phyloP scores from a whole-genome alignment of 2,113 vertebrate genomes.

The Coptodon bakossiorum region DNA sequence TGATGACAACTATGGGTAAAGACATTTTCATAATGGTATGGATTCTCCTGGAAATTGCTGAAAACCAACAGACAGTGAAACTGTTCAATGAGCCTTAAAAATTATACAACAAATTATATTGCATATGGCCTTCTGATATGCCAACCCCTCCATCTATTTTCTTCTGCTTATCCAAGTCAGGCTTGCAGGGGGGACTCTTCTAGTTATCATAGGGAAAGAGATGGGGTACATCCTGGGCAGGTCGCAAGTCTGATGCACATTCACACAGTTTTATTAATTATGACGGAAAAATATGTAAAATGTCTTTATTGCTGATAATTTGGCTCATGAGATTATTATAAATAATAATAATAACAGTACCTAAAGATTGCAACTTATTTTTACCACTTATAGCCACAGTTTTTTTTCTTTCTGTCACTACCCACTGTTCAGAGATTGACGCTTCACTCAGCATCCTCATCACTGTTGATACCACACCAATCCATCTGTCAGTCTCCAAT shows the following conservation, averaged over 20 bases:
- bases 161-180: background rate
- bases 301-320: background rate
- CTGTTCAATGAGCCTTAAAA: background rate
- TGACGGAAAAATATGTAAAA: accelerated
- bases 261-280: background rate
- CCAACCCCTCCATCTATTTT: background rate
- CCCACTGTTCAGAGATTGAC: background rate
- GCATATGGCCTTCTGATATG: background rate
- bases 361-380: background rate
- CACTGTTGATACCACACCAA: background rate
- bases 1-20: background rate
- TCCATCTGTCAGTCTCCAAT: background rate
- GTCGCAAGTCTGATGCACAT: background rate
- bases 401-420: background rate
- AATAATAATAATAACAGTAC: background rate
- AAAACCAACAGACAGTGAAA: background rate
- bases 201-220: background rate
- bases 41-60: background rate
- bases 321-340: background rate
- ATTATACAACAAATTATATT: background rate
- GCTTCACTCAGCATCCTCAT: background rate
- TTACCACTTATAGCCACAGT: background rate
- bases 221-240: background rate
- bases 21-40: background rate
- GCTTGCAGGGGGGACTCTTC: background rate